Conservation (phyloP, 2,797 vertebrate species). For the Gymnocypris eckloni region DNA sequence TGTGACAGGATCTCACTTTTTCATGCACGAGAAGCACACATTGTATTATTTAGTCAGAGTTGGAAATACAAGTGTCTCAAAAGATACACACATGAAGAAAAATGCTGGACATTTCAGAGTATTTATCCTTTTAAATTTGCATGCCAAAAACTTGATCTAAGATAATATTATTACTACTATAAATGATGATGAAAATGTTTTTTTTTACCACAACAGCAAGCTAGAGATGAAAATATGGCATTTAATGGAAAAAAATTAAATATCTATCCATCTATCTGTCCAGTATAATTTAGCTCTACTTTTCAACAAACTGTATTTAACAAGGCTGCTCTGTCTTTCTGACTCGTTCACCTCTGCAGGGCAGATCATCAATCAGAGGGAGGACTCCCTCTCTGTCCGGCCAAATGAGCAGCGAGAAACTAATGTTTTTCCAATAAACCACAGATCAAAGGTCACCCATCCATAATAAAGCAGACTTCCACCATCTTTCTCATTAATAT, state of each 20-base stretch:
- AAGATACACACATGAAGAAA: slow-evolving; percentile 14
- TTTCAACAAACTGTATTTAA: slow-evolving; percentile 47
- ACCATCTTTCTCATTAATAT: slow-evolving; percentile 29
- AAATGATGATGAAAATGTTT: not conserved
- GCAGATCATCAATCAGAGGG: slow-evolving; percentile 62
- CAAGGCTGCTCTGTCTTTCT: slow-evolving; percentile 4
- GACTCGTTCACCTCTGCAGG: slow-evolving; percentile 21
- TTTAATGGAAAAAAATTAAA: too few species aligned
- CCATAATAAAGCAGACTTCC: slow-evolving; percentile 40
- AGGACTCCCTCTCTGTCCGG: slow-evolving; percentile 54
- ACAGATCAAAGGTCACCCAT: slow-evolving; percentile 53
- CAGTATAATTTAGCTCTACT: slow-evolving; percentile 26
- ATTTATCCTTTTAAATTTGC: not conserved
- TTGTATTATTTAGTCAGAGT: slow-evolving; percentile 56
- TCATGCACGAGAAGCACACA: slow-evolving; percentile 36
- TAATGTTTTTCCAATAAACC: slow-evolving; percentile 63
- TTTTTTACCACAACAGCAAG: not conserved
- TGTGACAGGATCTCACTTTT: slow-evolving; percentile 42
- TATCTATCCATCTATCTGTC: not conserved
- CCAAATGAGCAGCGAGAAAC: slow-evolving; percentile 51
- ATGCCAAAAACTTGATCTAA: not conserved
- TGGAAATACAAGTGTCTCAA: not conserved
- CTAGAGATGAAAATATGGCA: too few species aligned
- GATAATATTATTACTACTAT: not conserved
- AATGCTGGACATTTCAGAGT: not conserved